Evolutionary conservation across 2,888 invertebrate species (phyloP).

Genomic region (Amphipoea oculea): DNA sequence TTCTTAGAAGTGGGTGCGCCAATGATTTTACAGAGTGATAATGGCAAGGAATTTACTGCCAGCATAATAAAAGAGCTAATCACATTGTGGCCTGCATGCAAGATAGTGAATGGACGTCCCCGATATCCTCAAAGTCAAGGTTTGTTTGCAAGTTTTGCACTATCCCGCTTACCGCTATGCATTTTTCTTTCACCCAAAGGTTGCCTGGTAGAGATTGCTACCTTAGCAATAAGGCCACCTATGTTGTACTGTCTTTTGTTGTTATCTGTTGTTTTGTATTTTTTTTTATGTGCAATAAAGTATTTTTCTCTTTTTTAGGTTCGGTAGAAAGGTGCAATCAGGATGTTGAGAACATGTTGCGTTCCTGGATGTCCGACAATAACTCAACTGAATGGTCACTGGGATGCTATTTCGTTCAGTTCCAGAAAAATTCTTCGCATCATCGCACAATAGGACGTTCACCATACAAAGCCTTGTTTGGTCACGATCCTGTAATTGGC

Average conservation of each 20-base stretch:
- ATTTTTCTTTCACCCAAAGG: constrained; percentile 34
- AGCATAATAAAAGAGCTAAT: too few relatives aligned
- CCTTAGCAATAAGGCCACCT: constrained; percentile 45
- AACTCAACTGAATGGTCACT: constrained; percentile 67
- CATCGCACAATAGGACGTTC: constrained; percentile 57
- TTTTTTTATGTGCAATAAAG: background rate
- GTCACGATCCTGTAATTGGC: too few relatives aligned
- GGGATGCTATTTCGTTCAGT: constrained; percentile 49
- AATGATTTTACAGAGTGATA: too few relatives aligned
- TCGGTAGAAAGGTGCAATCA: constrained; percentile 58
- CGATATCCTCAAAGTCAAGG: too few relatives aligned
- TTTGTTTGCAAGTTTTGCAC: constrained; percentile 23
- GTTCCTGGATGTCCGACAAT: constrained; percentile 67
- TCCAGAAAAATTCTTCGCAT: constrained; percentile 61
- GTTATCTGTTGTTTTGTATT: constrained; percentile 37
- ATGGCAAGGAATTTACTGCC: too few relatives aligned
- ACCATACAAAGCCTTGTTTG: too few relatives aligned
- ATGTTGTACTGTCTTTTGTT: constrained; percentile 44
- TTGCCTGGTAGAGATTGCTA: constrained; percentile 36
- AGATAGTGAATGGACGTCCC: too few relatives aligned
- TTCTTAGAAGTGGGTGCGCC: too few relatives aligned
- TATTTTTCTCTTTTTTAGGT: constrained; percentile 31
- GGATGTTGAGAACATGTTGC: constrained; percentile 71
- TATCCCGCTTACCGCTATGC: constrained; percentile 47
- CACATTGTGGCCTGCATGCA: too few relatives aligned